These are phyloP conservation scores for Aspiorhynchus laticeps DNA, from an alignment of 2,113 vertebrate species.

Conservation along the genomic window DNA sequence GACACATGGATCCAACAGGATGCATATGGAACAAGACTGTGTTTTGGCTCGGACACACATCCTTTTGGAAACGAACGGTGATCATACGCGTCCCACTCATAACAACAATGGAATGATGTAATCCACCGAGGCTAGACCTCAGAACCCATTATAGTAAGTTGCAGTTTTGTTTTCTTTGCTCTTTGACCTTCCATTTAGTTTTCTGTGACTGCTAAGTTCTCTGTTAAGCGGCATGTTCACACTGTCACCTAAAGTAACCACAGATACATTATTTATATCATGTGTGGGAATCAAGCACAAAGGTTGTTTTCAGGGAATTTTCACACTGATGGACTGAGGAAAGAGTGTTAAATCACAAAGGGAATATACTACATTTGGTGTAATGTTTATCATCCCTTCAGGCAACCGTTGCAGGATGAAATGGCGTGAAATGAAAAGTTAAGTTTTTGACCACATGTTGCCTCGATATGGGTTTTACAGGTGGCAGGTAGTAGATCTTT, in stretches of 20 bases:
- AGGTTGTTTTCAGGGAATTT: background rate
- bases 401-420: background rate
- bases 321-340: background rate
- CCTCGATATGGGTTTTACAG: conserved; percentile 64
- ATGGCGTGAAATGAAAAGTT: conserved; percentile 23
- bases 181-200: conserved; percentile 34
- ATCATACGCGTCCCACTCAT: conserved; percentile 40
- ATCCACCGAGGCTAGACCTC: conserved; percentile 16
- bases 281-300: background rate
- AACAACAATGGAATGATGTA: conserved; percentile 48
- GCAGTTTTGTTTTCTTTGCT: background rate
- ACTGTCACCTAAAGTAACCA: background rate
- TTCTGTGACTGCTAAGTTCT: background rate
- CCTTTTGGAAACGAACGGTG: conserved; percentile 63
- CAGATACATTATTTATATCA: background rate
- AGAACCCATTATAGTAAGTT: conserved; percentile 30
- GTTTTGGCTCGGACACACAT: conserved; percentile 63
- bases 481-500: conserved; percentile 50
- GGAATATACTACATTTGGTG: background rate
- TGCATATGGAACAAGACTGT: conserved; percentile 73
- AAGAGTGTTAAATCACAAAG: background rate
- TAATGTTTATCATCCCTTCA: conserved; percentile 21
- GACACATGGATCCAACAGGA: conserved; percentile 81
- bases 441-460: conserved; percentile 53
- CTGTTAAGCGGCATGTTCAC: background rate